Evolutionary conservation across 37 sponge, comb jelly and placozoan genomes (phyloP).

Genomic region (Halichondria panicea): DNA sequence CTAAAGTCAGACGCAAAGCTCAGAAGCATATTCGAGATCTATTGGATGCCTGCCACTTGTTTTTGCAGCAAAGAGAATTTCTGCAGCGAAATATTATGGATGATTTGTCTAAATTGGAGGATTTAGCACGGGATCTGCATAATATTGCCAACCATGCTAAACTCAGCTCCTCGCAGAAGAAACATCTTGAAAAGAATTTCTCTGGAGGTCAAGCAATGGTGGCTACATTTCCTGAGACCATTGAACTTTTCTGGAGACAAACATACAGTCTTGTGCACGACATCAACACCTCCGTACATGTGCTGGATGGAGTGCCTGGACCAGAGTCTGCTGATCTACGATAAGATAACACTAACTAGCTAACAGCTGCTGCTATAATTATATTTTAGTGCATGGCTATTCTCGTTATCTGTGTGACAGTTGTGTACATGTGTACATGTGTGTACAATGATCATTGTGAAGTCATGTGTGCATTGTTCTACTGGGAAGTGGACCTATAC

Average conservation of each 20-base stretch:
- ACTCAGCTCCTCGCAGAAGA: constrained; percentile 19
- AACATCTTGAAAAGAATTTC: constrained; percentile 10
- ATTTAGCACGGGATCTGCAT: constrained; percentile 1
- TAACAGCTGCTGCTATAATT: not conserved
- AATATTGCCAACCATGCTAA: constrained; percentile 1
- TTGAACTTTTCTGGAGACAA: constrained; percentile 35
- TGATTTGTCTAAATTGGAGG: constrained; percentile 13
- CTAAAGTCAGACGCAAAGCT: constrained; percentile 27
- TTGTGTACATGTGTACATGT: not conserved
- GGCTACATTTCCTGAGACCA: constrained; percentile 16
- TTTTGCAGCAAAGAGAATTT: constrained; percentile 34
- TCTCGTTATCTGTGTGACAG: not conserved
- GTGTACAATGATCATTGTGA: too few species aligned
- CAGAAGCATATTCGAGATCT: constrained; percentile 44
- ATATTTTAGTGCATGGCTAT: too few species aligned
- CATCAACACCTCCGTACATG: constrained; percentile 22
- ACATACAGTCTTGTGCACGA: constrained; percentile 26
- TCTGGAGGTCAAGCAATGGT: constrained; percentile 8
- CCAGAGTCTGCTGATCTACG: not conserved
- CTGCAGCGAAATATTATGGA: constrained; percentile 9
- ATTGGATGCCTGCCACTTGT: constrained; percentile 37
- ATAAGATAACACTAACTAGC: not conserved
- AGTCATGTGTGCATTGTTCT: too few species aligned
- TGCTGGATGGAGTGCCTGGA: constrained; percentile 9
- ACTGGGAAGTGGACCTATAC: too few species aligned